Evolutionary conservation across 35 echinoderm and acorn worm species (phyloP).

Genomic region (Patiria miniata): DNA sequence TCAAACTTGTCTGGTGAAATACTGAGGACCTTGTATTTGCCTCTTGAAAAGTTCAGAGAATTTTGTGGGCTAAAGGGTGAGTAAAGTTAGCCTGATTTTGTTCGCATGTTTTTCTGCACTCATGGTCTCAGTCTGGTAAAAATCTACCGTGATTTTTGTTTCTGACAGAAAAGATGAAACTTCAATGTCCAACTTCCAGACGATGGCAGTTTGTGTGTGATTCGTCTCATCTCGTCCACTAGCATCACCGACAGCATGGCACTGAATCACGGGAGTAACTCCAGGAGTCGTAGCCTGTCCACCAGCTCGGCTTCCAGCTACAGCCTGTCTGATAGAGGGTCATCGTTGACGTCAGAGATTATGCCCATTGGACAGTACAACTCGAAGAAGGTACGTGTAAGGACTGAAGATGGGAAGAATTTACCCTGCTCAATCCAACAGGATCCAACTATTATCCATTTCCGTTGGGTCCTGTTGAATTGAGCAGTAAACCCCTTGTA

Average conservation of each 20-base stretch:
- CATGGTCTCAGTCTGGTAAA: too few species aligned
- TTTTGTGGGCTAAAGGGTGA: too few species aligned
- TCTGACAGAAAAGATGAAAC: background rate
- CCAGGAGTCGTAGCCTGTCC: background rate
- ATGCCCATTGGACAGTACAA: slow-evolving; percentile 13
- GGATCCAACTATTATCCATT: too few species aligned
- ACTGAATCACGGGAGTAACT: background rate
- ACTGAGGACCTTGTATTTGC: too few species aligned
- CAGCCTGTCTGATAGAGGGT: background rate
- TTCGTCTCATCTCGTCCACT: background rate
- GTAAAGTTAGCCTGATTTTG: too few species aligned
- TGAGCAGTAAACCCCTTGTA: too few species aligned
- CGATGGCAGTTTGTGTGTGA: background rate
- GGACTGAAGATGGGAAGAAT: too few species aligned
- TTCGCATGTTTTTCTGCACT: too few species aligned
- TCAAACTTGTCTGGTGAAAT: too few species aligned
- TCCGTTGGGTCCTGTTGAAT: too few species aligned
- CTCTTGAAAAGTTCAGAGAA: too few species aligned
- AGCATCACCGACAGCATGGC: background rate
- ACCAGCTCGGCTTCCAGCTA: background rate
- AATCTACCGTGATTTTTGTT: background rate
- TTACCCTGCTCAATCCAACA: too few species aligned
- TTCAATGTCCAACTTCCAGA: background rate
- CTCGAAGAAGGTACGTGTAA: slow-evolving; percentile 8
- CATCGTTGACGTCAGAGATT: background rate